Base-by-base conservation (phyloP, 2,797 vertebrate genomes). In the Sebastes matsubarae region DNA sequence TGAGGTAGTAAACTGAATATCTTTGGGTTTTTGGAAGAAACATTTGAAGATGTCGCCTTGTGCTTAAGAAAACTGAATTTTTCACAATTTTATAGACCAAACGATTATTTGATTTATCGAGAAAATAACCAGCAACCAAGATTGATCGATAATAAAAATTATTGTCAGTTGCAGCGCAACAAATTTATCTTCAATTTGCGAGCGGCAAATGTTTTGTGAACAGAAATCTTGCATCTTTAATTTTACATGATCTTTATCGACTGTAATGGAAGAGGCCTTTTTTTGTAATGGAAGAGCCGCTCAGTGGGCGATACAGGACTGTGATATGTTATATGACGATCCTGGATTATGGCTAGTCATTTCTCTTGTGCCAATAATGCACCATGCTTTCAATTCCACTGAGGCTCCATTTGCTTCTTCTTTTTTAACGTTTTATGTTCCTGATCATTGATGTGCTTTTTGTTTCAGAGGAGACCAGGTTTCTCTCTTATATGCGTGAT, bases 311-410 rank as follows among this genome's bases (percentile, higher is more conserved):
- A 24, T 16, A 10, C 46, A 12, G 46, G 30, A 27, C 46, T 4
- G n/a, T 60, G 42, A 36, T 11, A 1, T 0, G 9, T n/a, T 0
- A 24, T 9, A 5, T 4, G 64, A 46, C 27, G 4, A 27, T 54
- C 29, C 27, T 18, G 54, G 27, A 14, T 67, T 29, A 18, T 1
- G 2, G 16, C 18, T 5, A 3, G 22, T 57, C 20, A 1, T 46
- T 71, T 13, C 52, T 65, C 25, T 34, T 3, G 27, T 65, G 42
- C 27, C 59, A 30, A 20, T 46, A 30, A 50, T 20, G 60, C 60
- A 32, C 36, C 67, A 34, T 16, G 70, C 46, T 55, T 72, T 80
- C 20, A 29, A 52, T 60, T 82, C 66, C 57, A 22, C 24, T n/a
- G 68, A 57, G 30, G 70, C 58, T 32, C 32, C 7, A 5, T n/a